phyloP scores from a whole-genome alignment of 2,113 vertebrate genomes.

The Charina bottae region DNA sequence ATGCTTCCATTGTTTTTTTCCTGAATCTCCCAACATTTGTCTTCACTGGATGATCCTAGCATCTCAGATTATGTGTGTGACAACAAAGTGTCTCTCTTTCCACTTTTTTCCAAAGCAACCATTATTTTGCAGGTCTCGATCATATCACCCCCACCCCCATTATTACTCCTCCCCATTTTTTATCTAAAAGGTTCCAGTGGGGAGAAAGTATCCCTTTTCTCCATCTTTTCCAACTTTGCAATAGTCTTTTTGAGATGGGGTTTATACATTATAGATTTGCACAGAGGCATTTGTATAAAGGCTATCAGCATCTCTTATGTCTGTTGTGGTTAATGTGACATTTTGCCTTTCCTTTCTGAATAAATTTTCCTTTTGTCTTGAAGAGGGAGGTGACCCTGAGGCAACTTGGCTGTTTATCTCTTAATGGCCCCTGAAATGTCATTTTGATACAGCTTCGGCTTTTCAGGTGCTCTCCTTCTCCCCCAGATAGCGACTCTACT shows the following conservation, averaged over 20 bases:
- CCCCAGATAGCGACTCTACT: not conserved
- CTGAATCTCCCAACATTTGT: no score
- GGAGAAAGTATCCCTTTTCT: not conserved
- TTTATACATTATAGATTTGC: not conserved
- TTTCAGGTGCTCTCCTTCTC: slow-evolving; percentile 12
- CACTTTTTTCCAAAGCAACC: not conserved
- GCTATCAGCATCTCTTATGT: not conserved
- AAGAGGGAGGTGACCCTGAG: slow-evolving; percentile 6
- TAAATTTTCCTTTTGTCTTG: slow-evolving; percentile 21
- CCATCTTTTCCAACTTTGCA: not conserved
- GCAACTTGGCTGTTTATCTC: slow-evolving; percentile 13
- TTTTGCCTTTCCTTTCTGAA: slow-evolving; percentile 28
- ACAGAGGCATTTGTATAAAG: not conserved
- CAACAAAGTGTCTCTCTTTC: not conserved
- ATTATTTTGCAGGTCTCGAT: not conserved
- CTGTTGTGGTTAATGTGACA: slow-evolving; percentile 13
- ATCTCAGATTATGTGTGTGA: not conserved
- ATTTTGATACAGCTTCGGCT: not conserved
- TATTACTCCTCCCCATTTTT: not conserved
- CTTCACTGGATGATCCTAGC: not conserved
- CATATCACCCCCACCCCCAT: not conserved
- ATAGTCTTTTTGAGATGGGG: not conserved
- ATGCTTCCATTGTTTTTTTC: not conserved
- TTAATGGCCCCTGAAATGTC: slow-evolving; percentile 34
- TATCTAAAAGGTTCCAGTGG: not conserved